Evolutionary conservation across 2,113 vertebrate genomes (phyloP).

Genomic region (Cyanoramphus novaezelandiae): DNA sequence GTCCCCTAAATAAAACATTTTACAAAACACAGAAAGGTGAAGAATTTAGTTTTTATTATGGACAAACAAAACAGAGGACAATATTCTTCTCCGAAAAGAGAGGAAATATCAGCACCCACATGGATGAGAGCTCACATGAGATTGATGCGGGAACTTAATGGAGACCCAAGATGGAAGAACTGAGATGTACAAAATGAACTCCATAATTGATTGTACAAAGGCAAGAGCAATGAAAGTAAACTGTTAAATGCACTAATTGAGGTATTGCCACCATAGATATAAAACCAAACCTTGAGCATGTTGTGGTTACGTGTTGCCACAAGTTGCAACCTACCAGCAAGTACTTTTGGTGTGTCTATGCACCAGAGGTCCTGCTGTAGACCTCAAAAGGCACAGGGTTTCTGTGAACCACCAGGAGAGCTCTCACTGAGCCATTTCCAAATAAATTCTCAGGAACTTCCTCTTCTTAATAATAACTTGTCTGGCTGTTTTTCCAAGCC

Average conservation of each 20-base stretch:
- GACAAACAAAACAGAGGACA: neutral
- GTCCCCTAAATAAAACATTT: neutral
- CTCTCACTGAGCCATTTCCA: fast-evolving
- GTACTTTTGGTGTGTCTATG: neutral
- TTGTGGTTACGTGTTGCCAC: neutral
- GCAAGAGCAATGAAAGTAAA: neutral
- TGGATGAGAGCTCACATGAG: neutral
- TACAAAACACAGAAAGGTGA: neutral
- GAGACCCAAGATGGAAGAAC: neutral
- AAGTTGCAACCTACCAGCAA: fast-evolving
- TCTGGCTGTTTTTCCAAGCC: neutral
- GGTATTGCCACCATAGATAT: neutral
- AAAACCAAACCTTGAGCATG: neutral
- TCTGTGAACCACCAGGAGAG: neutral
- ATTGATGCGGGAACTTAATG: neutral
- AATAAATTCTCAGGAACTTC: neutral
- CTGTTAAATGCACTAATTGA: neutral
- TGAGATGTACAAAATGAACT: neutral
- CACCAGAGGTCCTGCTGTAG: neutral
- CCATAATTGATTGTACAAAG: neutral
- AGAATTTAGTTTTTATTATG: neutral
- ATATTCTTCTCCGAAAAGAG: neutral
- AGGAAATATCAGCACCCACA: neutral
- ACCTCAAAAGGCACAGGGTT: fast-evolving
- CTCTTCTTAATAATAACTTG: neutral